Conservation (phyloP, 2,888 invertebrate genomes). For the Acleris sparsana region DNA sequence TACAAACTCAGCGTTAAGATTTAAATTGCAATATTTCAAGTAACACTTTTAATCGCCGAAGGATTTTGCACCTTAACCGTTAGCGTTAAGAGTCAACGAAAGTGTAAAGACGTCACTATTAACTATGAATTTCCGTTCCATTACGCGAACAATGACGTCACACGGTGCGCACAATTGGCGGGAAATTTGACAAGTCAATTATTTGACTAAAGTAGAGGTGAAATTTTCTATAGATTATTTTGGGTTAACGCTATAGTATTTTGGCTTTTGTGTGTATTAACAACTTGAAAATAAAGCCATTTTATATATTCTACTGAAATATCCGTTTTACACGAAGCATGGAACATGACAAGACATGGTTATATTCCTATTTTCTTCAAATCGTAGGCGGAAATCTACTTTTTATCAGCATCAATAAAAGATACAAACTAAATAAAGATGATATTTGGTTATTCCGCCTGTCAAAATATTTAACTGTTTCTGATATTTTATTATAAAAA, state of each 20-base stretch:
- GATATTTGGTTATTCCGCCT: no score
- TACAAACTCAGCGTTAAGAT: background rate
- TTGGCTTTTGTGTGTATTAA: background rate
- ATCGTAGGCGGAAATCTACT: no score
- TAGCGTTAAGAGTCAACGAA: conserved; percentile 37
- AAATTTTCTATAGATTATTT: conserved; percentile 10
- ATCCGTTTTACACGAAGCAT: no score
- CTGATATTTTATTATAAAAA: background rate
- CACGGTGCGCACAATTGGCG: conserved; percentile 67
- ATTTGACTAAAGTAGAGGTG: conserved; percentile 47
- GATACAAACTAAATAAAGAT: no score
- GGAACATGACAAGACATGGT: no score
- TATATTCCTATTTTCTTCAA: no score
- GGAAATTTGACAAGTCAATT: conserved; percentile 71
- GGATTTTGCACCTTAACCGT: conserved; percentile 45
- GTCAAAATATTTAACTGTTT: background rate
- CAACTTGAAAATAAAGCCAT: no score
- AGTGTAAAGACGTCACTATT: conserved; percentile 49
- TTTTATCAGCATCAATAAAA: no score
- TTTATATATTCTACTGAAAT: no score
- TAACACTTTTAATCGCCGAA: conserved; percentile 11
- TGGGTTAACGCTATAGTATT: background rate
- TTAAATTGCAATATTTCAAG: conserved; percentile 10
- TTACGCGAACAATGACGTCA: conserved; percentile 73
- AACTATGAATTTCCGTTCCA: conserved; percentile 78